These are phyloP conservation scores for Junonia oenone DNA, from an alignment of 2,888 invertebrate genomes.

Conservation along the genomic window DNA sequence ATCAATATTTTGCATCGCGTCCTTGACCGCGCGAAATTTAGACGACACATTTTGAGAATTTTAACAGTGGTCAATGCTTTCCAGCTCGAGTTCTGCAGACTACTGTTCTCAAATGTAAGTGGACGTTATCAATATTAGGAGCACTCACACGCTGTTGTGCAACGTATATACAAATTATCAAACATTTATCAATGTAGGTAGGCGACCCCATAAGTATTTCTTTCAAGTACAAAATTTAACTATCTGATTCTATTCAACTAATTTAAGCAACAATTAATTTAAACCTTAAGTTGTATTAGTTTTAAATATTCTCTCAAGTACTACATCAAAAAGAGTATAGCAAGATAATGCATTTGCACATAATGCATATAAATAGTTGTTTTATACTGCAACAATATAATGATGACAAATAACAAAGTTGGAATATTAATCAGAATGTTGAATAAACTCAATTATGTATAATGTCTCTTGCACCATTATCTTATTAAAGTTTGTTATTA, in stretches of 20 bases:
- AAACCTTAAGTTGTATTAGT: too few relatives aligned
- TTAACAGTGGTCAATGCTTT: background rate
- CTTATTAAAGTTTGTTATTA: too few relatives aligned
- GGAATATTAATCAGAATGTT: background rate
- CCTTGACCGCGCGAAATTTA: background rate
- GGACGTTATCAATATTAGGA: conserved; percentile 21
- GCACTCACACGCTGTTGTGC: conserved; percentile 22
- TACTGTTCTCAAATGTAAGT: conserved; percentile 9
- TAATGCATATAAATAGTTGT: conserved; percentile 1
- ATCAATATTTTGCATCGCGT: background rate
- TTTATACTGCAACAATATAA: conserved; percentile 9
- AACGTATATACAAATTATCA: conserved; percentile 23
- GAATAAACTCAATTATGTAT: conserved; percentile 6
- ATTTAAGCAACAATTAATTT: too few relatives aligned
- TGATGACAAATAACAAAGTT: conserved; percentile 7
- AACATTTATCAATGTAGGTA: conserved; percentile 30
- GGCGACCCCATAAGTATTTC: conserved; percentile 23
- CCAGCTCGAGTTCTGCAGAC: background rate
- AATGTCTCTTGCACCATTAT: conserved; percentile 11
- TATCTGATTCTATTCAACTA: background rate
- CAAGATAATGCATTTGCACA: too few relatives aligned
- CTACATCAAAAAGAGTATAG: too few relatives aligned
- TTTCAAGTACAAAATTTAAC: background rate
- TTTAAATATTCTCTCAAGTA: too few relatives aligned
- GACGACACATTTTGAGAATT: background rate